These are phyloP conservation scores for Serranus cabrilla DNA, from an alignment of 2,797 vertebrate genomes.

Conservation along the genomic window DNA sequence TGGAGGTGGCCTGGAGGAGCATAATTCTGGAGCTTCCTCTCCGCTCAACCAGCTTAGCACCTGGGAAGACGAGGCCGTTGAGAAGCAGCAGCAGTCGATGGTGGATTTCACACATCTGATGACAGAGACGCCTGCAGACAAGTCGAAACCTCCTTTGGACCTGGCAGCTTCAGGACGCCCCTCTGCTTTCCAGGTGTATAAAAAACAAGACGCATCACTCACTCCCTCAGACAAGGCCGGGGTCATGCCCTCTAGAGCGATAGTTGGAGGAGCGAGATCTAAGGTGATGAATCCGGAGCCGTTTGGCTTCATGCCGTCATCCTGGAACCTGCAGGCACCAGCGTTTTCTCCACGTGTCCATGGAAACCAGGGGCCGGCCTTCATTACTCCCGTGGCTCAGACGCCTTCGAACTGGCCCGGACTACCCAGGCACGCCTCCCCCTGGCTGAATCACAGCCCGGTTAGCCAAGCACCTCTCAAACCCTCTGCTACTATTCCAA, in stretches of 20 bases:
- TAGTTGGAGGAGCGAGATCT: slow-evolving; percentile 56
- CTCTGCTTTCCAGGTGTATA: slow-evolving; percentile 85
- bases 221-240: slow-evolving; percentile 15
- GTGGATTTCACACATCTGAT: slow-evolving; percentile 80
- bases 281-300: slow-evolving; percentile 54
- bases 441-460: slow-evolving; percentile 63
- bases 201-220: slow-evolving; percentile 65
- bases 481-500: slow-evolving; percentile 81
- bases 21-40: slow-evolving; percentile 51
- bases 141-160: slow-evolving; percentile 60
- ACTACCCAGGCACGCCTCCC: slow-evolving; percentile 57
- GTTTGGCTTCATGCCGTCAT: slow-evolving; percentile 31
- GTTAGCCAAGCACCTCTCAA: slow-evolving; percentile 76
- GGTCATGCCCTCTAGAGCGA: slow-evolving; percentile 6
- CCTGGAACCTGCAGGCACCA: slow-evolving; percentile 89
- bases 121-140: slow-evolving; percentile 46
- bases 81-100: slow-evolving; percentile 33
- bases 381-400: slow-evolving; percentile 89
- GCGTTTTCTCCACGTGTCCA: slow-evolving; percentile 83
- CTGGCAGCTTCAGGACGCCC: slow-evolving; percentile 72
- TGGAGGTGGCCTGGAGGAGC: slow-evolving; percentile 42
- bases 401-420: slow-evolving; percentile 82
- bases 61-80: slow-evolving; percentile 28
- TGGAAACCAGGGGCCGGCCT: slow-evolving; percentile 79
- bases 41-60: slow-evolving; percentile 67